These are phyloP conservation scores for Amphiprion percula DNA, from an alignment of 2,113 vertebrate genomes.

Conservation along the genomic window DNA sequence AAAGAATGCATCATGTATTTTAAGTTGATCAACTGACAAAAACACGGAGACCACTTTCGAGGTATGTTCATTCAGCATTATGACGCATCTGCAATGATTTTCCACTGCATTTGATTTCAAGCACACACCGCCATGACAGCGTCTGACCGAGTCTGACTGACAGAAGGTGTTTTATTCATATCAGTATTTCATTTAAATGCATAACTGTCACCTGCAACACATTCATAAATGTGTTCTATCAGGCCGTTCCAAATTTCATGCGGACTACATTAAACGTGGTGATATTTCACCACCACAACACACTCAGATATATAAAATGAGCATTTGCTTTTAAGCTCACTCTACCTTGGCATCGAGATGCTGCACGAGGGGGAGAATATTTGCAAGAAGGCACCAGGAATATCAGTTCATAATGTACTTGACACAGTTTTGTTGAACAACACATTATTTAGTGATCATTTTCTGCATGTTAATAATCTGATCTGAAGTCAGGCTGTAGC, in stretches of 20 bases:
- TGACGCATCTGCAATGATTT: too few relatives aligned
- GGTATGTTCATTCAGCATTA: too few relatives aligned
- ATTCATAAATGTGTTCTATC: neutral
- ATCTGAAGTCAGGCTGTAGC: slow-evolving; percentile 76
- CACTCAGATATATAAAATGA: slow-evolving; percentile 9
- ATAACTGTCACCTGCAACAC: neutral
- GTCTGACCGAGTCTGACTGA: neutral
- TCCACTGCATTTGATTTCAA: too few relatives aligned
- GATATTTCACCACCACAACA: slow-evolving; percentile 7
- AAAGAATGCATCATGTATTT: too few relatives aligned
- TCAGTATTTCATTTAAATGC: slow-evolving; percentile 3
- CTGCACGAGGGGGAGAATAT: slow-evolving; percentile 41
- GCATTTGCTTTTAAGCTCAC: slow-evolving; percentile 22
- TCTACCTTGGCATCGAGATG: slow-evolving; percentile 39
- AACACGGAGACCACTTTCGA: too few relatives aligned
- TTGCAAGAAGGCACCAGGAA: slow-evolving; percentile 72
- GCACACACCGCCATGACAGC: too few relatives aligned
- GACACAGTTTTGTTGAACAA: slow-evolving; percentile 84
- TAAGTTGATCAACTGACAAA: too few relatives aligned
- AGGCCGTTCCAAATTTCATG: neutral
- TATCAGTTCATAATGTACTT: slow-evolving; percentile 84
- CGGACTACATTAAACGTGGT: neutral
- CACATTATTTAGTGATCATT: slow-evolving; percentile 82
- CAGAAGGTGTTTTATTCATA: neutral
- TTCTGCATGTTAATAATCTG: slow-evolving; percentile 76